A percentile compares a stretch with the other conserved stretches of the same genome.
Evolutionary conservation across 2,797 vertebrate species (phyloP).

Genomic region (Syngnathus rostellatus): DNA sequence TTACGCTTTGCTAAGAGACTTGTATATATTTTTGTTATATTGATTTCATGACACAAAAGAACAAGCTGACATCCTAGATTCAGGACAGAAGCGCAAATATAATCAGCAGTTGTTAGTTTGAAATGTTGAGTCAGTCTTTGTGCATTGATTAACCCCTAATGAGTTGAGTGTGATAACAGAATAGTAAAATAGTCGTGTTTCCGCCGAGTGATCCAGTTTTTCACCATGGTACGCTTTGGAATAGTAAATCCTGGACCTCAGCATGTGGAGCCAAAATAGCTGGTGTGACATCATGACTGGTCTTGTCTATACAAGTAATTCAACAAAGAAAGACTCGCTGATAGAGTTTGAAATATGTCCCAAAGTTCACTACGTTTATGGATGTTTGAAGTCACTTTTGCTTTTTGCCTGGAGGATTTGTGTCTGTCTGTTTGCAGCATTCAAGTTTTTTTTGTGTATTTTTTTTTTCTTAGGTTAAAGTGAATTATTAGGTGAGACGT

Average conservation of each 20-base stretch:
- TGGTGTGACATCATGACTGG: too few species aligned
- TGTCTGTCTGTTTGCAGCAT: background rate
- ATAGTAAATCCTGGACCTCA: background rate
- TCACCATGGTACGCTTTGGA: background rate
- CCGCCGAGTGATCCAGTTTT: too few species aligned
- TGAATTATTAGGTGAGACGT: too few species aligned
- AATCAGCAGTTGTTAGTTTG: background rate
- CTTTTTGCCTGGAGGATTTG: background rate
- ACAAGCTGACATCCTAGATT: background rate
- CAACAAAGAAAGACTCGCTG: too few species aligned
- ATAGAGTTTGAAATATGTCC: background rate
- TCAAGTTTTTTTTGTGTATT: background rate
- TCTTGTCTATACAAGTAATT: too few species aligned
- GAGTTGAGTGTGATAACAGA: background rate
- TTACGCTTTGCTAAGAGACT: too few species aligned
- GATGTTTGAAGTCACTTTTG: background rate
- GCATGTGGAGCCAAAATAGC: slow-evolving; percentile 11
- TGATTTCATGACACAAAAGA: background rate
- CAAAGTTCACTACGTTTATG: too few species aligned
- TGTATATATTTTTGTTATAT: too few species aligned
- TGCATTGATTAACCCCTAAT: background rate
- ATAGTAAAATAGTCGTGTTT: background rate
- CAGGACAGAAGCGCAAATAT: background rate
- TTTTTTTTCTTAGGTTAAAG: too few species aligned
- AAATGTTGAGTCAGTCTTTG: background rate